phyloP scores from a whole-genome alignment of 2,888 invertebrate genomes.

The Acanthosepion pharaonis region DNA sequence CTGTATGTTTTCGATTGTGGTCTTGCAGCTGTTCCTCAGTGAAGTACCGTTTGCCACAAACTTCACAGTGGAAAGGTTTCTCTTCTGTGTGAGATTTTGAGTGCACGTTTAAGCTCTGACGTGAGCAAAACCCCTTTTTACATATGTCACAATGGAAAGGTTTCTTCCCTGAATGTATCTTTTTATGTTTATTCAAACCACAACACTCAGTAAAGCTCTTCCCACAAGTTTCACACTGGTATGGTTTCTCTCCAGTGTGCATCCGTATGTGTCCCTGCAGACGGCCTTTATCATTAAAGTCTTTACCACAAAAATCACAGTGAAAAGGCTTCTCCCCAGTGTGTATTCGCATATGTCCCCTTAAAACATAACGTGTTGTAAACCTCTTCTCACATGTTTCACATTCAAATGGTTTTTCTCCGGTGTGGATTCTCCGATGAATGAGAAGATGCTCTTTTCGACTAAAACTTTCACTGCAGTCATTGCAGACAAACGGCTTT shows the following conservation, averaged over 20 bases:
- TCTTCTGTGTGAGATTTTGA: neutral
- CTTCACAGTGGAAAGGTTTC: neutral
- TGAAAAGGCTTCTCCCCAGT: constrained; percentile 13
- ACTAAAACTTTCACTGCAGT: no score
- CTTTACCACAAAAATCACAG: neutral
- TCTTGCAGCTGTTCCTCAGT: neutral
- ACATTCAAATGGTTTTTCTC: no score
- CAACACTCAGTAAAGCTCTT: neutral
- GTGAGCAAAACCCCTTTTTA: neutral
- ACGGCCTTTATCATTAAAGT: neutral
- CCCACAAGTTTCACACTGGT: constrained; percentile 38
- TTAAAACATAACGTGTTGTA: no score
- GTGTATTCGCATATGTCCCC: constrained; percentile 6
- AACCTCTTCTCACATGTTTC: no score
- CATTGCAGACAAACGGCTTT: no score
- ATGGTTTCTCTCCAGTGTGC: constrained; percentile 37
- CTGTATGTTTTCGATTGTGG: neutral
- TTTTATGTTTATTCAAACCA: constrained; percentile 24
- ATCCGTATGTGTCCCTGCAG: neutral
- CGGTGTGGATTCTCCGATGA: no score
- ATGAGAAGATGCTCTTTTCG: no score
- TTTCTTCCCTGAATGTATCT: constrained; percentile 35
- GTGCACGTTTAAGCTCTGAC: neutral
- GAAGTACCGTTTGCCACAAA: neutral
- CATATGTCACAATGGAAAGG: constrained; percentile 42